Conservation (phyloP, 2,113 vertebrate species). For the Syrmaticus mikado region DNA sequence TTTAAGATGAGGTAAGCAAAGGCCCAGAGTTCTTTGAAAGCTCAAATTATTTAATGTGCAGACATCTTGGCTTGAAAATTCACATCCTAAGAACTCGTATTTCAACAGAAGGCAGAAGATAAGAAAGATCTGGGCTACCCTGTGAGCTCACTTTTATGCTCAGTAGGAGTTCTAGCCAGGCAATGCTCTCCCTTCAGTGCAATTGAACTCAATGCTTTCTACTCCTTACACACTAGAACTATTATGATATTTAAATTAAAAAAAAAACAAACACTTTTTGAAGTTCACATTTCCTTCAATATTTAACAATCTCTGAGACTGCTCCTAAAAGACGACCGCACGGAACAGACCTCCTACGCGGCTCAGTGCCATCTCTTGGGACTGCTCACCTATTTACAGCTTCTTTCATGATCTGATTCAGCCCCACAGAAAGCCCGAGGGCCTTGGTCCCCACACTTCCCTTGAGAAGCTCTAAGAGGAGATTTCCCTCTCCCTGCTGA, state of each 20-base stretch:
- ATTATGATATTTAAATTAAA: rapidly evolving
- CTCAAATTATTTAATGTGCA: background rate
- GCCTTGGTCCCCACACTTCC: background rate
- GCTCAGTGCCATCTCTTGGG: rapidly evolving
- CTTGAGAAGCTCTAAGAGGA: background rate
- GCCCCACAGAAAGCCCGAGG: background rate
- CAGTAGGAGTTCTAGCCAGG: background rate
- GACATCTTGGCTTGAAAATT: rapidly evolving
- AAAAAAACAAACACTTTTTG: background rate
- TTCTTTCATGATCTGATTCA: background rate
- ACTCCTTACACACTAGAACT: background rate
- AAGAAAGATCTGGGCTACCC: background rate
- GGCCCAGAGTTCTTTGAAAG: background rate
- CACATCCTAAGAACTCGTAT: background rate
- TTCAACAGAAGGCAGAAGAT: background rate
- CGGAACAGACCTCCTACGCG: background rate
- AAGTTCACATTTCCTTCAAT: background rate
- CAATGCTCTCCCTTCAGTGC: background rate
- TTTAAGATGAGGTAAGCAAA: background rate
- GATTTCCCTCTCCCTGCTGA: background rate
- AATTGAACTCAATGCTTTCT: background rate
- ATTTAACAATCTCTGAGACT: background rate
- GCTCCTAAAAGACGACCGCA: background rate
- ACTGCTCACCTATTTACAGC: background rate
- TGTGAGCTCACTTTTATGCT: background rate